Evolutionary conservation across 2,888 invertebrate species (phyloP).

Genomic region (Calliscelio sp.): DNA sequence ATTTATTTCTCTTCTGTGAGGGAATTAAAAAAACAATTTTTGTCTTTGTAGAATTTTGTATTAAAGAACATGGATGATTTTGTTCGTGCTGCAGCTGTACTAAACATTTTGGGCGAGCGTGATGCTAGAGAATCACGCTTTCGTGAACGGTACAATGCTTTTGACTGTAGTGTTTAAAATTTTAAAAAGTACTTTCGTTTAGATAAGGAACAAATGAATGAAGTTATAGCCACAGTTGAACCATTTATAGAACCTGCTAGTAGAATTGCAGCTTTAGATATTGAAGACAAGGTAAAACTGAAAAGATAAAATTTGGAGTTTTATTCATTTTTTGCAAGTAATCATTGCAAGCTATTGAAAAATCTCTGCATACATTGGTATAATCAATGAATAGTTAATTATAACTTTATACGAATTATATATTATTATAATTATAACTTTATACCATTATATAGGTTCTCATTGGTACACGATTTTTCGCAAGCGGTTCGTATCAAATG

Average conservation of each 20-base stretch:
- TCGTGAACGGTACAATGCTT: not conserved
- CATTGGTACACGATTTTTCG: conserved; percentile 27
- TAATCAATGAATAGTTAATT: too few species aligned
- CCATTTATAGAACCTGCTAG: not conserved
- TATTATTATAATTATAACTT: too few species aligned
- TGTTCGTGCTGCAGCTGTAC: too few species aligned
- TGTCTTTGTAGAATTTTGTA: too few species aligned
- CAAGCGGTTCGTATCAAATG: conserved; percentile 24
- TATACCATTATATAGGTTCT: conserved; percentile 7
- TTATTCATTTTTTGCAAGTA: not conserved
- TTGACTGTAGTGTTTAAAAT: not conserved
- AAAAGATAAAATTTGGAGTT: too few species aligned
- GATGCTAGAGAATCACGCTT: not conserved
- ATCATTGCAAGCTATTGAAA: too few species aligned
- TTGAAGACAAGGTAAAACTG: conserved; percentile 30
- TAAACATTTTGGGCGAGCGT: too few species aligned
- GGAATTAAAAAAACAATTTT: too few species aligned
- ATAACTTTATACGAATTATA: too few species aligned
- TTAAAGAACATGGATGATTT: too few species aligned
- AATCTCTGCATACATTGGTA: too few species aligned
- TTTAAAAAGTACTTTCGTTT: conserved; percentile 14
- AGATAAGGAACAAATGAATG: conserved; percentile 13
- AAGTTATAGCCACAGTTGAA: conserved; percentile 5
- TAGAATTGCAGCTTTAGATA: conserved; percentile 17
- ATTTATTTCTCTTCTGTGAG: too few species aligned